These are phyloP conservation scores for Epirrhoe tristata DNA, from an alignment of 2,888 invertebrate genomes.

Conservation along the genomic window DNA sequence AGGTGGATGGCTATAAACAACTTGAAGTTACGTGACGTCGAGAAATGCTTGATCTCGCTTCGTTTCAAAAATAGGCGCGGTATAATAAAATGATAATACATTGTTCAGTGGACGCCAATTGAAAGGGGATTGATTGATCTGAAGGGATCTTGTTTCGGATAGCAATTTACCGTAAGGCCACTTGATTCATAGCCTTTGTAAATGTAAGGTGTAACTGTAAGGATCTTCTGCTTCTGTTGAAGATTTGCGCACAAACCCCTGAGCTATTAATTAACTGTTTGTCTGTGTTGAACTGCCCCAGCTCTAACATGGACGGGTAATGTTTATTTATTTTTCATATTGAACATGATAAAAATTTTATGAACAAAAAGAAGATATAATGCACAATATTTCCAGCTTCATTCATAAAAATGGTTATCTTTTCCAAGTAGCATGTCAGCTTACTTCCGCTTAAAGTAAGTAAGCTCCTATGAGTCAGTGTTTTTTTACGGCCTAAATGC, in stretches of 20 bases:
- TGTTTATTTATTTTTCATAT: too few species aligned
- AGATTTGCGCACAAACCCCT: neutral
- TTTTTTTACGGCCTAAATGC: too few species aligned
- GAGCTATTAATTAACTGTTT: neutral
- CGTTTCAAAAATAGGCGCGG: slow-evolving; percentile 31
- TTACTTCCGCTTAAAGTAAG: too few species aligned
- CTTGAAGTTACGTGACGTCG: slow-evolving; percentile 42
- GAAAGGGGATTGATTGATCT: slow-evolving; percentile 16
- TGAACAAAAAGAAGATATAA: too few species aligned
- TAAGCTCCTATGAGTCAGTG: too few species aligned
- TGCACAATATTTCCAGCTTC: too few species aligned
- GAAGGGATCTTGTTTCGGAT: slow-evolving; percentile 1
- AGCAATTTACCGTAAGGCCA: slow-evolving; percentile 6
- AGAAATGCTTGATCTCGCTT: slow-evolving; percentile 33
- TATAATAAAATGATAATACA: slow-evolving; percentile 29
- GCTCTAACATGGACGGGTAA: too few species aligned
- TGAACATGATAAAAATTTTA: too few species aligned
- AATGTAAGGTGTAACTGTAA: neutral
- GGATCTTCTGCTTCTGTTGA: neutral
- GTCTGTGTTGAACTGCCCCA: too few species aligned
- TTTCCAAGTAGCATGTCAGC: too few species aligned
- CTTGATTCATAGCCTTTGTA: neutral
- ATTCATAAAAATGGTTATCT: too few species aligned
- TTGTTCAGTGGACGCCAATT: slow-evolving; percentile 16
- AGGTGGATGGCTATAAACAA: slow-evolving; percentile 43